A percentile compares a stretch with the other conserved stretches of the same genome.
phyloP scores from a whole-genome alignment of 2,797 vertebrate genomes.

The Myiothlypis chrysogaster region DNA sequence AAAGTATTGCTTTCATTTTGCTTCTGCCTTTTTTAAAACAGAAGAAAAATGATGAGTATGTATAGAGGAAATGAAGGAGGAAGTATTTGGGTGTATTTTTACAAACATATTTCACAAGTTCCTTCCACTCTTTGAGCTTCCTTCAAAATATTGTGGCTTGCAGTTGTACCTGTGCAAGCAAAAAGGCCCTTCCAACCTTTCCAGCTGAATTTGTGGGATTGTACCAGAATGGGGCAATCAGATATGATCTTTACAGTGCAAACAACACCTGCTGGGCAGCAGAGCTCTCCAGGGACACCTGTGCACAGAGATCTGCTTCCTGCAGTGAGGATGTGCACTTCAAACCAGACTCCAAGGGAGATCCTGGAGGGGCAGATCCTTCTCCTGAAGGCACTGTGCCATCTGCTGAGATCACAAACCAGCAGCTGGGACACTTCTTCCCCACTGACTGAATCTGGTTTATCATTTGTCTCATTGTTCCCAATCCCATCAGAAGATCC shows the following conservation, averaged over 20 bases:
- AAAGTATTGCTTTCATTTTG: conserved; percentile 17
- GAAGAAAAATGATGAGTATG: conserved; percentile 18
- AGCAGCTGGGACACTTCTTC: neutral
- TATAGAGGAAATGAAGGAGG: conserved; percentile 8
- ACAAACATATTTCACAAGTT: conserved; percentile 29
- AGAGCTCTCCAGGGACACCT: neutral
- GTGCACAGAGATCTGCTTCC: neutral
- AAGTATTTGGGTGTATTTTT: conserved; percentile 45
- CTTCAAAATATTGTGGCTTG: neutral
- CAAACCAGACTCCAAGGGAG: neutral
- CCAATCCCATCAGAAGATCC: fast-evolving
- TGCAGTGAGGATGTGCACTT: fast-evolving
- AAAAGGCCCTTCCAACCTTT: neutral
- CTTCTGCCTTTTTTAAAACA: neutral
- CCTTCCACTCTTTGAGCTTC: conserved; percentile 21
- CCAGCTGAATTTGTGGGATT: neutral
- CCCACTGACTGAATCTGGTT: fast-evolving
- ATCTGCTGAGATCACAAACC: neutral
- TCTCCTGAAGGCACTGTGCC: neutral
- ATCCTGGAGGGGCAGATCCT: neutral
- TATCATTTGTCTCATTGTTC: fast-evolving
- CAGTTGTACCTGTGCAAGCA: neutral
- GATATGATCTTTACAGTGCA: neutral
- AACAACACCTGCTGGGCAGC: neutral
- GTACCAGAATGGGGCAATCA: neutral